Evolutionary conservation across 2,888 invertebrate genomes (phyloP).

Genomic region (Germaria angustata): DNA sequence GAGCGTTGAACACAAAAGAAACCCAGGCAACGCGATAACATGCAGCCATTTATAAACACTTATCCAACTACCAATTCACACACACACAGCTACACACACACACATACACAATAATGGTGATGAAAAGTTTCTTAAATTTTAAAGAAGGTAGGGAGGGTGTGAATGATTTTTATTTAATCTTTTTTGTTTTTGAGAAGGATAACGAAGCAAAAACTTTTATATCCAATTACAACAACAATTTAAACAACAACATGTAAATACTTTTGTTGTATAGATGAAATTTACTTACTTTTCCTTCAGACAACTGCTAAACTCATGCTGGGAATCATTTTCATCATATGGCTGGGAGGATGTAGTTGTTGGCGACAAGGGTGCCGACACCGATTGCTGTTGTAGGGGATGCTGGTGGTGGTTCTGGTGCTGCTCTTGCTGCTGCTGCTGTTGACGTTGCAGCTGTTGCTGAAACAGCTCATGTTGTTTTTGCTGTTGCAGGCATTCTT

Average conservation of each 20-base stretch:
- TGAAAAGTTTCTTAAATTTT: neutral
- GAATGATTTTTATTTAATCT: neutral
- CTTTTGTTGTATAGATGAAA: slow-evolving; percentile 3
- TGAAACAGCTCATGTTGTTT: slow-evolving; percentile 75
- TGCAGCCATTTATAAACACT: slow-evolving; percentile 43
- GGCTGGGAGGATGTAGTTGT: slow-evolving; percentile 62
- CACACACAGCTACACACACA: neutral
- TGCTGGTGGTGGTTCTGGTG: too few relatives aligned
- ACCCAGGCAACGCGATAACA: slow-evolving; percentile 50
- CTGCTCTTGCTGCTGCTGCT: slow-evolving; percentile 68
- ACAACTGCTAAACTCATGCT: slow-evolving; percentile 77
- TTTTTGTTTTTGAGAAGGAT: neutral
- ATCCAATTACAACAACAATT: slow-evolving; percentile 45
- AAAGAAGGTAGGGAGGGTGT: neutral
- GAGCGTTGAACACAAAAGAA: slow-evolving; percentile 43
- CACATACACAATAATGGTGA: neutral
- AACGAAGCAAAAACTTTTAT: slow-evolving; percentile 35
- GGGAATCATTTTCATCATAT: slow-evolving; percentile 70
- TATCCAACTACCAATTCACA: neutral
- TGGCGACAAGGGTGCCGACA: slow-evolving; percentile 55
- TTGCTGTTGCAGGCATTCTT: slow-evolving; percentile 64
- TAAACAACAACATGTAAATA: slow-evolving; percentile 28
- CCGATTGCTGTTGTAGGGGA: slow-evolving; percentile 43
- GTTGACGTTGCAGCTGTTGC: slow-evolving; percentile 70
- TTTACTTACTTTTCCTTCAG: slow-evolving; percentile 79